phyloP scores from a whole-genome alignment of 2,888 invertebrate species.

The Netelia virgata region DNA sequence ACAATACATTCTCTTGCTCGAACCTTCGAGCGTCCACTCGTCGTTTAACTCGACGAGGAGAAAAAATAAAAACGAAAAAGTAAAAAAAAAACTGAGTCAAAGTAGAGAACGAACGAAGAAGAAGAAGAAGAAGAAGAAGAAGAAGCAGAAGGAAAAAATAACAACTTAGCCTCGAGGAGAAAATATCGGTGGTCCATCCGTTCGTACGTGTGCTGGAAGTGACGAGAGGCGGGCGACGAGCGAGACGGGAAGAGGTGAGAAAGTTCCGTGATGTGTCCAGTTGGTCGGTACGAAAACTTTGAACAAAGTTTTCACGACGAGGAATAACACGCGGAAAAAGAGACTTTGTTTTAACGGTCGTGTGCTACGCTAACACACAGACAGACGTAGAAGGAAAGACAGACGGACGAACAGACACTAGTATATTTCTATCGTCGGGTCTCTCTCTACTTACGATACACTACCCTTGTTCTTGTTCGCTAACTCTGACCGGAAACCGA shows the following conservation, averaged over 20 bases:
- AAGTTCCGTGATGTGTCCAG: slow-evolving; percentile 45
- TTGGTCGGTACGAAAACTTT: slow-evolving; percentile 40
- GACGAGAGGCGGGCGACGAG: neutral
- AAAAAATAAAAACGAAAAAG: slow-evolving; percentile 60
- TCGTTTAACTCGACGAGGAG: slow-evolving; percentile 22
- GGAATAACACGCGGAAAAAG: slow-evolving; percentile 6
- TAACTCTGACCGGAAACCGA: neutral
- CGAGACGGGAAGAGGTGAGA: slow-evolving; percentile 5
- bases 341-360: slow-evolving; percentile 3
- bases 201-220: slow-evolving; percentile 18
- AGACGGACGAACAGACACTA: no score
- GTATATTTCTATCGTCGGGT: no score
- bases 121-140: no score
- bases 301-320: slow-evolving; percentile 14
- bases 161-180: neutral
- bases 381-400: neutral
- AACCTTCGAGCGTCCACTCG: slow-evolving; percentile 7
- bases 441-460: no score
- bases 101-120: neutral
- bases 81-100: slow-evolving; percentile 4
- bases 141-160: neutral
- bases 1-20: no score
- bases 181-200: slow-evolving; percentile 19
- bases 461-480: neutral
- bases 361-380: neutral